phyloP scores from a whole-genome alignment of 2,113 vertebrate genomes.

The Chamaetylas fuelleborni region DNA sequence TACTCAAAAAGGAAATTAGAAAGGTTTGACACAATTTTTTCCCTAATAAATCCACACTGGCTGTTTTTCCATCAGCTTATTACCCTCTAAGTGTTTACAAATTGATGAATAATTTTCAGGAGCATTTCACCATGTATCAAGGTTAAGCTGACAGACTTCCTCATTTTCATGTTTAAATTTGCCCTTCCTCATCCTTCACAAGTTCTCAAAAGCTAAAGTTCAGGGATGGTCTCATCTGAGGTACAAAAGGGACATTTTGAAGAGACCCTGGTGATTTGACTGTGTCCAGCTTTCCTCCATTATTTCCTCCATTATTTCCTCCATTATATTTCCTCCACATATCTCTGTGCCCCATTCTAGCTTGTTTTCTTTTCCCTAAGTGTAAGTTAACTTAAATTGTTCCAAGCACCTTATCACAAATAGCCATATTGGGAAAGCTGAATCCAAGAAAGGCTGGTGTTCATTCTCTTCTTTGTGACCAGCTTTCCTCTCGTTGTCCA shows the following conservation, averaged over 20 bases:
- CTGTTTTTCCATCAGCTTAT: not conserved
- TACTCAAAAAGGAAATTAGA: not conserved
- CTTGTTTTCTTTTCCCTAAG: not conserved
- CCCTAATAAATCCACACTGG: not conserved
- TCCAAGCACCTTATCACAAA: not conserved
- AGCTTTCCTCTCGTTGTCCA: not conserved
- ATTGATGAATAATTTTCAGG: slow-evolving; percentile 12
- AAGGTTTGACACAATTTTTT: not conserved
- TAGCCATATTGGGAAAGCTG: not conserved
- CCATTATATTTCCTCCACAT: no score
- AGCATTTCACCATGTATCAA: not conserved
- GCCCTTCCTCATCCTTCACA: not conserved
- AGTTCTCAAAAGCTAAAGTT: not conserved
- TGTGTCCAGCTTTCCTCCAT: not conserved
- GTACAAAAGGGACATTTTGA: not conserved
- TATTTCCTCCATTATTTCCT: no score
- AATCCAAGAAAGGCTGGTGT: not conserved
- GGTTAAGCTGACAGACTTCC: not conserved
- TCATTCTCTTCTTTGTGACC: not conserved
- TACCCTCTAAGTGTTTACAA: slow-evolving; percentile 1
- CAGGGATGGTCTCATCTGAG: not conserved
- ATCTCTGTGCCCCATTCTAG: not conserved
- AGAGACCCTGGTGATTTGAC: not conserved
- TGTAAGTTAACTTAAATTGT: not conserved
- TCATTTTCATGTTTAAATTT: not conserved